Percentiles rank a stretch among this genome's conserved stretches.
Evolutionary conservation across 2,888 invertebrate genomes (phyloP).

Genomic region (Arge pagana): DNA sequence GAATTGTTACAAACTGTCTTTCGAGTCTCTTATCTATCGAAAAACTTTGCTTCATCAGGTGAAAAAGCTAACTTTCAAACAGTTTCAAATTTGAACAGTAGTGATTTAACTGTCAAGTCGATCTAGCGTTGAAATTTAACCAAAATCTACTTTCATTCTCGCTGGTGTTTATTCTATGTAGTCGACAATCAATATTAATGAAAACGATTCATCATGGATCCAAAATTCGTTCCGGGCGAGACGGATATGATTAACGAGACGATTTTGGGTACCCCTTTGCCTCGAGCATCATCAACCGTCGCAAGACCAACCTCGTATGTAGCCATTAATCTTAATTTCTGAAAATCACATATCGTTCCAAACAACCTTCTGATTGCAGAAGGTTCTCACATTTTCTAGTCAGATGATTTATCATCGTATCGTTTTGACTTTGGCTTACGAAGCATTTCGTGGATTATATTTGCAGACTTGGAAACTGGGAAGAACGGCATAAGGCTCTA

Average conservation of each 20-base stretch:
- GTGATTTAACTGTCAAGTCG: constrained; percentile 37
- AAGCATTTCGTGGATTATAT: not conserved
- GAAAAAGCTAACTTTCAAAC: too few species aligned
- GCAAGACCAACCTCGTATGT: constrained; percentile 48
- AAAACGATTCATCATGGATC: constrained; percentile 22
- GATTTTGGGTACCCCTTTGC: constrained; percentile 52
- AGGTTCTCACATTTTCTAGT: not conserved
- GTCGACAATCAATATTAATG: not conserved
- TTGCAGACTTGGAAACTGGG: constrained; percentile 2
- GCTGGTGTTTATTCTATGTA: too few species aligned
- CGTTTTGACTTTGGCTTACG: not conserved
- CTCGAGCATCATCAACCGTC: constrained; percentile 58
- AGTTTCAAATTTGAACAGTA: constrained; percentile 43
- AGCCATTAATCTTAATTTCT: not conserved
- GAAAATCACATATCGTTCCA: not conserved
- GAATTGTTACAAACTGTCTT: too few species aligned
- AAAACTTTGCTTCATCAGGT: too few species aligned
- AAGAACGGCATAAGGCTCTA: not conserved
- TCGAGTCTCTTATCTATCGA: too few species aligned
- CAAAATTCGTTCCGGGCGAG: constrained; percentile 24
- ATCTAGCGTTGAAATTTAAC: too few species aligned
- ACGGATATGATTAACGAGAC: constrained; percentile 43
- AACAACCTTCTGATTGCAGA: constrained; percentile 19
- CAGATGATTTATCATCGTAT: not conserved
- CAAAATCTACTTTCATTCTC: too few species aligned